Evolutionary conservation across 2,113 vertebrate genomes (phyloP).

Genomic region (Neodontobutis hainanensis): DNA sequence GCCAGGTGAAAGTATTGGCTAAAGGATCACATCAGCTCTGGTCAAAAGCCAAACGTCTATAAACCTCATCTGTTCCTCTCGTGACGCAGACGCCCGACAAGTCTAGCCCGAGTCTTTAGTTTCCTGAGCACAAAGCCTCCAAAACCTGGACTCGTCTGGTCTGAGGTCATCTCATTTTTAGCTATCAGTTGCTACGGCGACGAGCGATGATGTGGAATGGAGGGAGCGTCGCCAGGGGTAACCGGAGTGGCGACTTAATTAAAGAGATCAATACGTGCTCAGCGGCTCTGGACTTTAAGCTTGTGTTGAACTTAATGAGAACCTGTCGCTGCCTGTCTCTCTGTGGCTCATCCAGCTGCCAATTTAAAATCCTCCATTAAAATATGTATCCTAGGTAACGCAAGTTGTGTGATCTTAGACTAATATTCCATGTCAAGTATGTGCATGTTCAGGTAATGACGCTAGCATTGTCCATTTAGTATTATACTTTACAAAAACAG

Average conservation of each 20-base stretch:
- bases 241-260: slow-evolving; percentile 72
- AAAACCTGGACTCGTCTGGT: slow-evolving; percentile 5
- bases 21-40: no score
- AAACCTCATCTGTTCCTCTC: no score
- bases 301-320: neutral
- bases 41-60: no score
- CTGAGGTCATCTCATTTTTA: slow-evolving; percentile 30
- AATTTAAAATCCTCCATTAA: neutral
- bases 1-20: no score
- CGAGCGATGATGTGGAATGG: slow-evolving; percentile 62
- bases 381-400: neutral
- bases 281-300: slow-evolving; percentile 28
- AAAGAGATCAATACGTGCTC: slow-evolving; percentile 60
- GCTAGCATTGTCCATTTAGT: no score
- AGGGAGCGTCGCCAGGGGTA: slow-evolving; percentile 76
- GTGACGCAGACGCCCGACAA: neutral
- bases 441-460: no score
- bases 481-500: no score
- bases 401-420: no score
- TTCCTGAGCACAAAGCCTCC: slow-evolving; percentile 48
- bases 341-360: slow-evolving; percentile 8
- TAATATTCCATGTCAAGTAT: no score
- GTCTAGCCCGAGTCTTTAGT: slow-evolving; percentile 1
- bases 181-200: slow-evolving; percentile 76
- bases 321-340: neutral